Base-by-base conservation (phyloP, 2,797 vertebrate species). In the Cryptoblepharus egeriae region DNA sequence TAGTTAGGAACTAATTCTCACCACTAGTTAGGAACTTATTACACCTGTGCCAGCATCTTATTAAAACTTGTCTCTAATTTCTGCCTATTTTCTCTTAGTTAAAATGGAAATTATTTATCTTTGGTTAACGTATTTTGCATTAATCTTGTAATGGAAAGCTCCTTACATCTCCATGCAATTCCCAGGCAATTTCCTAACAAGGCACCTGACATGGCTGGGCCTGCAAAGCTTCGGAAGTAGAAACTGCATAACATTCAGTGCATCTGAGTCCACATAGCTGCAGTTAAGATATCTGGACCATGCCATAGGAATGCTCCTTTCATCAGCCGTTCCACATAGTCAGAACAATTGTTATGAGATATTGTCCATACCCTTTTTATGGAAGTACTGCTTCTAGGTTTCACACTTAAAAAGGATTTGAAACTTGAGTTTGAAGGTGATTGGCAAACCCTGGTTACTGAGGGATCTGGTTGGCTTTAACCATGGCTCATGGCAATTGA, bases 1-100 rank as follows among this genome's bases (percentile, higher is more conserved):
- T 64, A 57, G 42, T 18, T 55, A 65, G 35, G 26, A 74, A 67
- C 35, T 32, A 10, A 16, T 60, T 79, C 49, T 58, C 61, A 39
- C 69, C n/a, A 12, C 60, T 64, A 57, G 42, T 18, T 55, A 65
- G 35, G 26, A 74, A 67, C 35, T 32, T 15, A 16, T 60, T 79
- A 45, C 52, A 74, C 67, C 76, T 74, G 39, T 67, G 35, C 30
- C 68, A 60, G 77, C 49, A n/a, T 45, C 64, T 35, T 79, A 84
- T 79, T 84, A 79, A 79, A 79, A 1, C 39, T 79, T n/a, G 67
- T 13, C 77, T 68, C 65, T 57, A 79, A 37, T 68, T 10, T 15
- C 42, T 26, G 58, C 1, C 58, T 77, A 24, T 71, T 82, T 70
- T 77, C 42, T 61, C 65, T n/a, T 69, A 63, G n/a, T 18, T 55